Evolutionary conservation across 2,888 invertebrate genomes (phyloP), one percentile per base, ranked within the genome.

Genomic region (Idaea aversata): DNA sequence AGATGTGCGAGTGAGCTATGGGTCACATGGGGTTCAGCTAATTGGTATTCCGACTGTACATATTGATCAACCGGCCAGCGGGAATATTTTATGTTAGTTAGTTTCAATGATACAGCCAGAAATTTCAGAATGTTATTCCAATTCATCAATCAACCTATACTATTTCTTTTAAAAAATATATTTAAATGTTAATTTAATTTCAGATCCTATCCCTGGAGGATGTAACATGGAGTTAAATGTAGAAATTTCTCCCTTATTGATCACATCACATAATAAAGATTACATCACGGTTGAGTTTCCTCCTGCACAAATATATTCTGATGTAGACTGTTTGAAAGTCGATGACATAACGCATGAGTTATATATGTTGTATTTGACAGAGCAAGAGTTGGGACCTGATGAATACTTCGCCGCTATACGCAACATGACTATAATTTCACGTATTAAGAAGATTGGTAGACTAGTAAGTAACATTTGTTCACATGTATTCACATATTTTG

Each of bases 151-250:
- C 25, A 25, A 25, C 25, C 25, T 25, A 25, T 25, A 2, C 25
- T 25, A 25, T 61, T 62, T 47, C 67, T 63, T 60, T 66, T 57
- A 63, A 7, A 47, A 47, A 13, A 47, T 0, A 47, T 47, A 2
- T 10, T 13, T 38, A 15, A 59, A 16, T 15, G 34, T 69, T 70
- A 72, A 72, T 68, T 64, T 75, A 62, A 63, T 84, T 90, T 68
- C 85, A 97, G 97, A 95, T 81, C 97, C 97, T 0, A 88, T 96
- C 72, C 96, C 97, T 16, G 97, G 97, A 58, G 97, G 96, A 16
- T 97, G 97, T 81, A 97, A 96, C 78, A 93, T 95, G 93, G 95
- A 95, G 76, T 95, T 95, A 72, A 85, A 94, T 59, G 79, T 94
- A 15, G 88, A 93, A 72, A 91, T 93, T 70, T 94, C 95, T 7